Conservation (phyloP, 2,113 vertebrate genomes). For the Labeo catla region DNA sequence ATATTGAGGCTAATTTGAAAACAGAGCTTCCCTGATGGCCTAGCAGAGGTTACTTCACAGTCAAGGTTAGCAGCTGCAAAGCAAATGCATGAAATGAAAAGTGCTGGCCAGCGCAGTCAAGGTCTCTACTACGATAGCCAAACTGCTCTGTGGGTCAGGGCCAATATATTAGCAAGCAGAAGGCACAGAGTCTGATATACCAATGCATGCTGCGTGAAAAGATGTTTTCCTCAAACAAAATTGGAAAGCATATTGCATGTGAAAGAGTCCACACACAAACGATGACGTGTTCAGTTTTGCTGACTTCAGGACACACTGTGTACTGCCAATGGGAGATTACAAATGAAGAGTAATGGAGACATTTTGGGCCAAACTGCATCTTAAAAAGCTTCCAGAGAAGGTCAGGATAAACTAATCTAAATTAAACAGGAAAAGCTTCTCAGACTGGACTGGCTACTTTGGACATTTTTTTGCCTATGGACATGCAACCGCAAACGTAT, state of each 20-base stretch:
- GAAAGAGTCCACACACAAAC: conserved; percentile 4
- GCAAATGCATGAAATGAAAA: conserved; percentile 22
- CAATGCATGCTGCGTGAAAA: conserved; percentile 19
- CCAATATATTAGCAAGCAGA: conserved; percentile 35
- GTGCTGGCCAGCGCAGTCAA: conserved; percentile 21
- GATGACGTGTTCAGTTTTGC: neutral
- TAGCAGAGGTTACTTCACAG: conserved; percentile 10
- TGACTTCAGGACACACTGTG: neutral
- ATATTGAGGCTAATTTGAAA: conserved; percentile 27
- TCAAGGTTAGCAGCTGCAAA: conserved; percentile 36
- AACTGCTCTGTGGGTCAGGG: conserved; percentile 29
- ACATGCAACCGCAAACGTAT: conserved; percentile 48
- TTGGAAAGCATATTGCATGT: conserved; percentile 23
- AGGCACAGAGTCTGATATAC: conserved; percentile 5
- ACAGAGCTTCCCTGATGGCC: neutral
- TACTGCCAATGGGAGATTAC: neutral
- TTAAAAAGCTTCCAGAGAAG: neutral
- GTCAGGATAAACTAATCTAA: neutral
- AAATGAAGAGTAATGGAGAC: conserved; percentile 13
- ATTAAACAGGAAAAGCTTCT: neutral
- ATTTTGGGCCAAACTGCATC: neutral
- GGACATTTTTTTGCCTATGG: conserved; percentile 46
- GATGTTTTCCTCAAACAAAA: conserved; percentile 19
- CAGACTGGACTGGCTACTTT: neutral
- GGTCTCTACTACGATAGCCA: conserved; percentile 9